Percentiles rank a stretch among this genome's conserved stretches.
Evolutionary conservation across 2,888 invertebrate species (phyloP).

Genomic region (Teinopalpus imperialis): DNA sequence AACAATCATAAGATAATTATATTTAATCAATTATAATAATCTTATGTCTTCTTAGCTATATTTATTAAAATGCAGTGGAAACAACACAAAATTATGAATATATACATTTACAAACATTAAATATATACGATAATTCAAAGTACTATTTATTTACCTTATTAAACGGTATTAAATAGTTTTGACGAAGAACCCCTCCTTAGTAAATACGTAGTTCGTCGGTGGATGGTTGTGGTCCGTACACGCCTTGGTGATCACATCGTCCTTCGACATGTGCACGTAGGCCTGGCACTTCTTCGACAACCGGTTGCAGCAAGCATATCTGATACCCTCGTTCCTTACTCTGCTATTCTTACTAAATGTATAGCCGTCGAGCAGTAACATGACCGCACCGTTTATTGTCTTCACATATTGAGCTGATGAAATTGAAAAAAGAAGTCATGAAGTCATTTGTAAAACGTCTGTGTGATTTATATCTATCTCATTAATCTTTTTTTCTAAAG

Average conservation of each 20-base stretch:
- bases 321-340: conserved; percentile 34
- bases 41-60: too few species aligned
- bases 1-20: too few species aligned
- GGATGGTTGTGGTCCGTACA: conserved; percentile 29
- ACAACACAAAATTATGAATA: too few species aligned
- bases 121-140: too few species aligned
- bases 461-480: too few species aligned
- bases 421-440: neutral
- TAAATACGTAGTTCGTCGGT: conserved; percentile 33
- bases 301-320: conserved; percentile 43
- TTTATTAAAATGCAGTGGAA: too few species aligned
- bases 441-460: too few species aligned
- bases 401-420: conserved; percentile 37
- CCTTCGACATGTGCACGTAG: conserved; percentile 37
- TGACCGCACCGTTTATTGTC: conserved; percentile 31
- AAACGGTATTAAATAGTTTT: too few species aligned
- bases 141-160: too few species aligned
- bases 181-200: conserved; percentile 30
- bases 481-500: too few species aligned
- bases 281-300: conserved; percentile 43
- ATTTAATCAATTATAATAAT: too few species aligned
- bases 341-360: conserved; percentile 43
- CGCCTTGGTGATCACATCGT: conserved; percentile 36
- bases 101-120: too few species aligned
- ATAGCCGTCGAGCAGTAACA: conserved; percentile 40